Evolutionary conservation across 2,797 vertebrate genomes (phyloP), one percentile per base, ranked within the genome.

Genomic region (Hafferia zeledoni): DNA sequence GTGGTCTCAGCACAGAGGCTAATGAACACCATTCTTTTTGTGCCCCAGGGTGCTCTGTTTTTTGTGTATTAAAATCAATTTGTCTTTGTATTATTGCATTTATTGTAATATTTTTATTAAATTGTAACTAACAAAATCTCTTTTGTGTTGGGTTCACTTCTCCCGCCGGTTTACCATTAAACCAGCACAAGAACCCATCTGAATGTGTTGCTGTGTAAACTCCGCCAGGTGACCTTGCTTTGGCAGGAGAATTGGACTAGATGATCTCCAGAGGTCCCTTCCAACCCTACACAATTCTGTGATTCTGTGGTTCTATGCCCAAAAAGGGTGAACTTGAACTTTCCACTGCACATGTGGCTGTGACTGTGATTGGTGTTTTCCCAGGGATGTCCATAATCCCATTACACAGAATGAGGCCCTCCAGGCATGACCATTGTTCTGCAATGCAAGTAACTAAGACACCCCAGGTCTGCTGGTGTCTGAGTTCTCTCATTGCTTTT

Each of bases 311-410:
- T 50, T 79, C 44, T 57, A 17, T 35, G 33, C 17, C n/a, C 31
- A 43, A 13, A 5, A 3, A 8, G 5, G 16, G 5, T 28, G 20
- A 0, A 0, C 4, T 37, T 78, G 25, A 33, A 17, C 12, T 77
- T 75, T 37, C 17, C 11, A 47, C 5, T 1, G 2, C 0, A 0
- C 11, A 5, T n/a, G 10, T 70, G 35, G 9, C 22, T 43, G 25
- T 67, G n/a, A 23, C 22, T 30, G 30, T 60, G 25, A 46, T 12
- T 33, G n/a, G 5, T 4, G 1, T 15, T 72, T 75, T 22, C 31
- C 35, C 9, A 44, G 31, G 9, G 17, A n/a, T 35, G 25, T 25
- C 43, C 1, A 1, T 47, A 56, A 76, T 44, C n/a, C 9, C 30
- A 19, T 60, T 25, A 47, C 8, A 41, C 1, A 2, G 10, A 5